These are phyloP conservation scores for Fabriciana adippe DNA, from an alignment of 2,888 invertebrate species.

Conservation along the genomic window DNA sequence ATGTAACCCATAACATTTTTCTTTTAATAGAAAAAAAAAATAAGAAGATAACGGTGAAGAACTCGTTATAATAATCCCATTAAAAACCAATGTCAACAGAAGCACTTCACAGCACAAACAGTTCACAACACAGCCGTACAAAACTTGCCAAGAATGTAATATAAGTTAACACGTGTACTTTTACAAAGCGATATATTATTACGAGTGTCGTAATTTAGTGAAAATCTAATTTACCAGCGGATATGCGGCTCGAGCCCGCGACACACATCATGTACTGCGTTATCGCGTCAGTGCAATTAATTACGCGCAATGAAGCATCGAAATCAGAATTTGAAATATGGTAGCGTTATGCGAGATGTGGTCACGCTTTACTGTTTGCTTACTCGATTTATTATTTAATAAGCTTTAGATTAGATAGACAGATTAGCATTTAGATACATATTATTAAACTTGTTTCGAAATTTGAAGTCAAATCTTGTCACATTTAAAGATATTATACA, in stretches of 20 bases:
- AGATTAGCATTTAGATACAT: too few relatives aligned
- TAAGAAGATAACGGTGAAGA: not conserved
- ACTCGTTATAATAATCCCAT: not conserved
- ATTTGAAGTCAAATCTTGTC: too few relatives aligned
- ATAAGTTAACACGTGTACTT: not conserved
- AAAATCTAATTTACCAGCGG: not conserved
- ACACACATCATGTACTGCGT: constrained; percentile 31
- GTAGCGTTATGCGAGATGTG: constrained; percentile 36
- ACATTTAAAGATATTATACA: too few relatives aligned
- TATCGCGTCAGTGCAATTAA: constrained; percentile 46
- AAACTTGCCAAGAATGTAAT: not conserved
- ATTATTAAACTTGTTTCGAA: too few relatives aligned
- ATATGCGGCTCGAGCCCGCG: constrained; percentile 20
- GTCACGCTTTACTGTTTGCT: not conserved
- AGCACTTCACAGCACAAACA: not conserved
- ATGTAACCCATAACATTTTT: not conserved
- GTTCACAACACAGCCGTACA: not conserved
- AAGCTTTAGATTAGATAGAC: too few relatives aligned
- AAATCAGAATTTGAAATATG: constrained; percentile 45
- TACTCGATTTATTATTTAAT: too few relatives aligned
- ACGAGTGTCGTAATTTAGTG: not conserved
- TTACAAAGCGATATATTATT: not conserved
- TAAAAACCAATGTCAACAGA: constrained; percentile 1
- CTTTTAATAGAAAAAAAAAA: not conserved
- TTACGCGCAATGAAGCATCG: constrained; percentile 48